phyloP scores from a whole-genome alignment of 2,888 invertebrate genomes.

The Magallana nippona region DNA sequence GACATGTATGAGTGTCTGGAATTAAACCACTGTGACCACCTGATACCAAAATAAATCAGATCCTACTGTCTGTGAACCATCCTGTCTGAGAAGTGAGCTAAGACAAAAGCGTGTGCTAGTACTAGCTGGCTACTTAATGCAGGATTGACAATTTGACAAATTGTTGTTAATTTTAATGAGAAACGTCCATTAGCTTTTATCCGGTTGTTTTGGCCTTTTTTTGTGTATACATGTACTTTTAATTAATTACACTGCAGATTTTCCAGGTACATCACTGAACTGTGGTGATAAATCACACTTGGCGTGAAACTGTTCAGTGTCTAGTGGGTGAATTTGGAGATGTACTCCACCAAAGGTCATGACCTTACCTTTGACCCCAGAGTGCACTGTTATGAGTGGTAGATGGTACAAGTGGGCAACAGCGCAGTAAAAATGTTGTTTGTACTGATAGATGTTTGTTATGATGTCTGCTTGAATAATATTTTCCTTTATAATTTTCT shows the following conservation, averaged over 20 bases:
- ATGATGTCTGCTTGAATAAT: no score
- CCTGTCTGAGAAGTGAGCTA: neutral
- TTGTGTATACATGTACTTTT: neutral
- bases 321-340: no score
- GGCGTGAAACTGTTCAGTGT: neutral
- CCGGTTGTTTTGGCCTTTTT: neutral
- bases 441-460: no score
- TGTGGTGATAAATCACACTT: neutral
- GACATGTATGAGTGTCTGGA: no score
- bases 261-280: conserved; percentile 18
- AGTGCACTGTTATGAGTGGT: no score
- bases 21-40: no score
- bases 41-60: conserved; percentile 12
- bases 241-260: conserved; percentile 5
- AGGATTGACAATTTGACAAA: conserved; percentile 23
- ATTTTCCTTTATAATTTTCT: no score
- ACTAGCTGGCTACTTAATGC: conserved; percentile 11
- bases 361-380: no score
- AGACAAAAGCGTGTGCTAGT: neutral
- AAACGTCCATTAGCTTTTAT: conserved; percentile 24
- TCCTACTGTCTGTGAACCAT: neutral
- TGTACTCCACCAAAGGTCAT: no score
- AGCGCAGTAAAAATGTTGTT: no score
- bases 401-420: no score
- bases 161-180: conserved; percentile 10